Base-by-base conservation (phyloP, 1,140 invertebrate genomes). In the Anastrepha obliqua region DNA sequence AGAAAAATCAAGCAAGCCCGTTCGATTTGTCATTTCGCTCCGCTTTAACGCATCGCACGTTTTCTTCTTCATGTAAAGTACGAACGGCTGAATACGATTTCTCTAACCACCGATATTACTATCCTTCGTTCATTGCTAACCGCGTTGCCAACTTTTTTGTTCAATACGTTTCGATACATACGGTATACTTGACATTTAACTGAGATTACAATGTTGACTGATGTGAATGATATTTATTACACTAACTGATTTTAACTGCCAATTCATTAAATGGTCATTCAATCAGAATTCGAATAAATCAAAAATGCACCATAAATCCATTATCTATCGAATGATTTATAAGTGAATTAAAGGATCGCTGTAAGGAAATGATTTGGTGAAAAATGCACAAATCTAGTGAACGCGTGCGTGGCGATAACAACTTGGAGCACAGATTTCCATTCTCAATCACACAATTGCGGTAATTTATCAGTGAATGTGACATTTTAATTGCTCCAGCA, bases 381-480 rank as follows among this genome's bases (percentile, higher is more conserved):
- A 58, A 13, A 64, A 64, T 64, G 60, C 3, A n/a, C 17, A 64
- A 17, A n/a, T 13, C 4, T 29, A 64, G 17, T 17, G 60, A 58
- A 20, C n/a, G 29, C 39, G 39, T 13, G 3, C 0, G 65, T 20
- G 62, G 62, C 62, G 65, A 67, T 8, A 67, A 20, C 5, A 70
- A 5, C 65, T 70, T 13, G 20, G 8, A 8, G 39, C 11, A 9
- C 65, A 39, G 29, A 70, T 29, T 29, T 42, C 65, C 39, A 29
- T 13, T 20, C 13, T 58, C 29, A 20, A 70, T 70, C 65, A 70
- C 7, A 9, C 65, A 70, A 70, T 70, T 42, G 13, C 39, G 39
- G 39, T 70, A 70, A 70, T 29, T 70, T 70, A 70, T 70, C 65
- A 70, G 39, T 29, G 65, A 70, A 39, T 70, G 65, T 70, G 65